Percentiles rank a stretch among this genome's conserved stretches.
These are phyloP conservation scores for Lacerta viridis DNA, from an alignment of 2,797 vertebrate species.

Conservation along the genomic window DNA sequence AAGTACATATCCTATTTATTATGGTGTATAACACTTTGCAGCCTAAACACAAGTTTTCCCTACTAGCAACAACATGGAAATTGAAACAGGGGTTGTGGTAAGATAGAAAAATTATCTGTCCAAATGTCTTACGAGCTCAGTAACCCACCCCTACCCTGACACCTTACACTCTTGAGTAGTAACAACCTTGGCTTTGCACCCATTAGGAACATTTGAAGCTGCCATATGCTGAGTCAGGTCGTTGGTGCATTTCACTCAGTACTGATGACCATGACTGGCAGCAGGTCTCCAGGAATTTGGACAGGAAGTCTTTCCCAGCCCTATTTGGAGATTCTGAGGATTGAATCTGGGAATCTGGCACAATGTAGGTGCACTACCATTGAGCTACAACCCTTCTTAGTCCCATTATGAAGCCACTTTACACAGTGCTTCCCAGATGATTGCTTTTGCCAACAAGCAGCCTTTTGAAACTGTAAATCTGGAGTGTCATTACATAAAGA, in stretches of 20 bases:
- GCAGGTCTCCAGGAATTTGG: too few relatives aligned
- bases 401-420: slow-evolving; percentile 16
- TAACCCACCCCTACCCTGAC: neutral
- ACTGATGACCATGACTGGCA: too few relatives aligned
- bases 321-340: neutral
- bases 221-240: neutral
- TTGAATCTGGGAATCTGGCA: neutral
- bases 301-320: neutral
- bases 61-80: neutral
- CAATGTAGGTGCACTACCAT: neutral
- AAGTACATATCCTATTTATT: too few relatives aligned
- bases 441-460: neutral
- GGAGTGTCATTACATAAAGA: slow-evolving; percentile 4
- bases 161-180: neutral
- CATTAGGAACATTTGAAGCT: fast-evolving
- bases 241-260: neutral
- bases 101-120: neutral
- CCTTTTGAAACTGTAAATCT: slow-evolving; percentile 4
- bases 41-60: neutral
- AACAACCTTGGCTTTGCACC: neutral
- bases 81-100: neutral
- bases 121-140: neutral
- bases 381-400: neutral
- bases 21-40: neutral
- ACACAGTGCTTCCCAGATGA: neutral